Percentiles rank a stretch among this genome's conserved stretches.
phyloP scores from a whole-genome alignment of 2,797 vertebrate genomes.

The Enteromius mattozi region DNA sequence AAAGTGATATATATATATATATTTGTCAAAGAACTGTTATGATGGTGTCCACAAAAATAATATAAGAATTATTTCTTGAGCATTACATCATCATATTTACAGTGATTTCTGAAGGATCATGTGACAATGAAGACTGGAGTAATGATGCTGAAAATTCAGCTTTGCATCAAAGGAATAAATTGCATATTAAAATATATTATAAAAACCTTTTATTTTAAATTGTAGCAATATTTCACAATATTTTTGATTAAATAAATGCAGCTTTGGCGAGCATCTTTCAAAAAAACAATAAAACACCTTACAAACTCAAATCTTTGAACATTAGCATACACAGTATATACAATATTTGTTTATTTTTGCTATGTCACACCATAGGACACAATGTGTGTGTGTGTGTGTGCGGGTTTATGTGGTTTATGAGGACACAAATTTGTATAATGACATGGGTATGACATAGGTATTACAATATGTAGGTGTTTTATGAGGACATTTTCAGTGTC shows the following conservation, averaged over 20 bases:
- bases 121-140: not conserved
- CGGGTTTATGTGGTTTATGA: too few relatives aligned
- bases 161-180: not conserved
- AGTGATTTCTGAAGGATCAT: not conserved
- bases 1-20: too few relatives aligned
- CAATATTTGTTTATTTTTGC: too few relatives aligned
- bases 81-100: not conserved
- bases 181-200: not conserved
- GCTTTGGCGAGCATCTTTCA: not conserved
- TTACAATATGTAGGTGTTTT: too few relatives aligned
- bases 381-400: too few relatives aligned
- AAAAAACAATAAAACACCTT: too few relatives aligned
- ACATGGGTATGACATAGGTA: too few relatives aligned
- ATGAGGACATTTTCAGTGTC: too few relatives aligned
- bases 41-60: too few relatives aligned
- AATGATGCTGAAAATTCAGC: not conserved
- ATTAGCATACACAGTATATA: not conserved
- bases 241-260: not conserved
- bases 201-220: not conserved
- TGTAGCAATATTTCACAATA: not conserved
- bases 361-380: too few relatives aligned
- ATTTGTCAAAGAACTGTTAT: not conserved
- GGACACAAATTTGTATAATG: too few relatives aligned
- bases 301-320: not conserved
- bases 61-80: too few relatives aligned